These are phyloP conservation scores for Etheostoma nigrum DNA, from an alignment of 2,797 vertebrate species.

Conservation along the genomic window DNA sequence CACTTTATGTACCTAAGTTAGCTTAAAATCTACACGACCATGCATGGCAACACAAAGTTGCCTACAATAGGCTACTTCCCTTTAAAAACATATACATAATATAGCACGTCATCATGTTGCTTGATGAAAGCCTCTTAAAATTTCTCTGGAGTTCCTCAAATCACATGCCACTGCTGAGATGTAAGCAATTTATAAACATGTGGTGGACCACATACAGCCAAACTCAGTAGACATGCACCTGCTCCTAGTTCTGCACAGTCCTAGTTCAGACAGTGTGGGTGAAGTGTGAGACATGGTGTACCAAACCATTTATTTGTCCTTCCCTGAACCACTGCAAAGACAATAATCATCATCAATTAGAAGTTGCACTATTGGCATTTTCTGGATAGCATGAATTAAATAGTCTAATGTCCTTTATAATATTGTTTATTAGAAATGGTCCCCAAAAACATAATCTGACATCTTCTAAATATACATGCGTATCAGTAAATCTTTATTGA, in stretches of 20 bases:
- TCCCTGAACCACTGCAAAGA: slow-evolving; percentile 21
- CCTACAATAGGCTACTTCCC: slow-evolving; percentile 1
- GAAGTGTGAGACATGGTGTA: slow-evolving; percentile 51
- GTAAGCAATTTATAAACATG: slow-evolving; percentile 8
- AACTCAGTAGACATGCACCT: background rate
- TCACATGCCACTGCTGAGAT: slow-evolving; percentile 11
- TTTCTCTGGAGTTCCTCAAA: slow-evolving; percentile 12
- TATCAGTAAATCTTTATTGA: background rate
- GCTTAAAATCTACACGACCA: background rate
- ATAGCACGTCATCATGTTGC: background rate
- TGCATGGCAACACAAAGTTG: background rate
- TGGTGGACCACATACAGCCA: slow-evolving; percentile 2
- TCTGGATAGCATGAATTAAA: background rate
- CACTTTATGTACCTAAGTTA: too few relatives aligned
- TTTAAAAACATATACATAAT: background rate
- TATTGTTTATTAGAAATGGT: background rate
- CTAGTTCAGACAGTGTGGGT: slow-evolving; percentile 45
- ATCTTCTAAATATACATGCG: background rate
- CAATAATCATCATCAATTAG: background rate
- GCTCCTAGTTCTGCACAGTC: background rate
- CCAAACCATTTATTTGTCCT: slow-evolving; percentile 31
- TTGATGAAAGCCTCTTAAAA: background rate
- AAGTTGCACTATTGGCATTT: background rate
- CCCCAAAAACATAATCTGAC: background rate
- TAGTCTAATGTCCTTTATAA: background rate